Base-by-base conservation (phyloP, 2,797 vertebrate genomes). In the Hydrophis major region DNA sequence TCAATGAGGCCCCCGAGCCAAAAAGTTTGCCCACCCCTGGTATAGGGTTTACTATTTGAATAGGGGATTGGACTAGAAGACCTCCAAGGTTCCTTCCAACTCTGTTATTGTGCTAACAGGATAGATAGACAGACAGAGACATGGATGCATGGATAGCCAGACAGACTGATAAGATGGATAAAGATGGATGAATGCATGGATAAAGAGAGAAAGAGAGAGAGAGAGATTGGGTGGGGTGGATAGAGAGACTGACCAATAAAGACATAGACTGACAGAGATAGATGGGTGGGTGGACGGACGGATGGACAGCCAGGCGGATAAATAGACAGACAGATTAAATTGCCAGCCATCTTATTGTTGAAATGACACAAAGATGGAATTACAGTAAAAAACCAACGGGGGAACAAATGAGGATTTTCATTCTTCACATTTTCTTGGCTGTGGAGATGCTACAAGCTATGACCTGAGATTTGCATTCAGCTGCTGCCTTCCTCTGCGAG, bases 401-500 rank as follows among this genome's bases (percentile, higher is more conserved):
- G 11, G 37, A 22, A 78, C 7, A 78, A 78, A 78, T 42, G 20
- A 47, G 37, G 18, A 47, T 59, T 83, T 18, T 53, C 55, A 6
- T 6, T 25, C 20, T 86, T 83, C 59, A 28, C 28, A 4, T 2
- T 50, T 14, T 14, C 4, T 22, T 16, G 37, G 47, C 42, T 12
- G 27, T 3, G 16, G 28, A 55, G 4, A 50, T 6, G n/a, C 50
- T 86, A 61, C 78, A 91, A 87, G 47, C 78, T 53, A 53, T 20
- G 86, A 91, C 78, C 61, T 60, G 11, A 6, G 18, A 91, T 91
- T 63, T 63, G 47, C 42, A 87, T 87, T 91, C 90, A 63, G 83
- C 59, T 37, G 83, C 90, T 63, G 83, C 83, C 42, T 32, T 47
- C 74, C 74, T 83, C 11, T 60, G 7, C 2, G 1, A 86, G n/a